Conservation (phyloP, 2,113 vertebrate species). For the Caranx melampygus region DNA sequence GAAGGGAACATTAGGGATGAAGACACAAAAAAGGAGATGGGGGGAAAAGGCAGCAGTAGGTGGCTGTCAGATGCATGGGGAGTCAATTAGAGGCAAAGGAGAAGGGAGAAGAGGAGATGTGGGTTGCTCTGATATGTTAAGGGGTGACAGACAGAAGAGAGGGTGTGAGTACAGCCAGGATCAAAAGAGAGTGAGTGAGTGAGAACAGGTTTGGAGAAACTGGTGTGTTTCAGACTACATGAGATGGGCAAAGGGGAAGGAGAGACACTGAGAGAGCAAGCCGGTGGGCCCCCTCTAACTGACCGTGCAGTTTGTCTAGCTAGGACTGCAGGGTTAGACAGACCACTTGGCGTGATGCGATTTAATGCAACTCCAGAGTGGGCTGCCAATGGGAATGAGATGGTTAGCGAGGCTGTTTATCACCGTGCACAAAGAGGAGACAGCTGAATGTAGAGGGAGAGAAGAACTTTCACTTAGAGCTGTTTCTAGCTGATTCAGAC, state of each 20-base stretch:
- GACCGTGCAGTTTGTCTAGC: constrained; percentile 40
- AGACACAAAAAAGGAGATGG: background rate
- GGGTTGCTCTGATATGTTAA: constrained; percentile 7
- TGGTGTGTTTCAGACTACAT: constrained; percentile 34
- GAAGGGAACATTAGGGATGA: constrained; percentile 11
- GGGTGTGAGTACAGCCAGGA: constrained; percentile 13
- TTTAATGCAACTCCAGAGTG: constrained; percentile 56
- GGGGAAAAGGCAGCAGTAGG: constrained; percentile 25
- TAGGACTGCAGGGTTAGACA: constrained; percentile 27
- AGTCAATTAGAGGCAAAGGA: constrained; percentile 54
- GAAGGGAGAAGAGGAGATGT: background rate
- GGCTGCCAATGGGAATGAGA: constrained; percentile 38
- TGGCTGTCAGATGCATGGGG: constrained; percentile 33
- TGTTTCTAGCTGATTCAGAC: constrained; percentile 26
- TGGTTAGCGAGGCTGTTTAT: constrained; percentile 26
- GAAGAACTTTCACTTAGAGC: constrained; percentile 6
- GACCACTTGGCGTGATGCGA: constrained; percentile 47
- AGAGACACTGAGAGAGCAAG: constrained; percentile 28
- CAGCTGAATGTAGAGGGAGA: background rate
- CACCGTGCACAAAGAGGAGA: constrained; percentile 23
- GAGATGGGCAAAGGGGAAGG: constrained; percentile 33
- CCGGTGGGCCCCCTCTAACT: constrained; percentile 1
- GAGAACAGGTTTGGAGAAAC: constrained; percentile 18
- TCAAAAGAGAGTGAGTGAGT: constrained; percentile 39
- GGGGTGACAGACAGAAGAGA: constrained; percentile 20